Base-by-base conservation (phyloP, 2,888 invertebrate species). In the Atrina japonica region DNA sequence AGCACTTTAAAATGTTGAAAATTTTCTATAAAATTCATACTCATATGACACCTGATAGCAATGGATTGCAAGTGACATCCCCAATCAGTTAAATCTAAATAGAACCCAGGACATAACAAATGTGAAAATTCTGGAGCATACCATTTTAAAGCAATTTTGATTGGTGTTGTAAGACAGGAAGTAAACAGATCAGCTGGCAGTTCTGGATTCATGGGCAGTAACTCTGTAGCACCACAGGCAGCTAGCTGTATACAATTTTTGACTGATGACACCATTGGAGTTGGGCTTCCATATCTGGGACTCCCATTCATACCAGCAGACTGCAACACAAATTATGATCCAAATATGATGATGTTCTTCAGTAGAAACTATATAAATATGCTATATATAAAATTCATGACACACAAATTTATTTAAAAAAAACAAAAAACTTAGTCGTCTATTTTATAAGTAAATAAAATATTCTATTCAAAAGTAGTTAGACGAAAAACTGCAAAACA, bases 151-250 rank as follows among this genome's bases (percentile, higher is more conserved):
- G 97, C 97, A 88, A 96, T 97, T 92, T 96, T 97, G 85, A 99
- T 98, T 50, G 99, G 99, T 66, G 99, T 99, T 65, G 99, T 99
- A 85, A 99, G 94, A 92, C 99, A 99, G 16, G 98, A 94, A 30
- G 99, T 99, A 92, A 99, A 99, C 84, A 99, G 93, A 88, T 95
- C 99, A 1, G 99, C 99, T 3, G 99, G 99, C 87, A 99, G 92
- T 91, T 98, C 97, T 0, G 99, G 96, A 92, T 97, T 96, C 97
- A 97, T 97, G 18, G 99, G 99, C 86, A 99, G 93, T 79, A 95
- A 94, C 92, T 99, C 97, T 84, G 95, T 95, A n/a, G 95, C 94
- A 43, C 95, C 94, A 91, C 99, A 99, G 25, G 99, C 98, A 43
- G 96, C 99, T 86, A 99, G 92, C 91, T 99, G 98, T 86, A 99